A percentile compares a stretch with the other conserved stretches of the same genome.
These are phyloP conservation scores for Mormyrus iriodes DNA, from an alignment of 2,113 vertebrate species.

Conservation along the genomic window DNA sequence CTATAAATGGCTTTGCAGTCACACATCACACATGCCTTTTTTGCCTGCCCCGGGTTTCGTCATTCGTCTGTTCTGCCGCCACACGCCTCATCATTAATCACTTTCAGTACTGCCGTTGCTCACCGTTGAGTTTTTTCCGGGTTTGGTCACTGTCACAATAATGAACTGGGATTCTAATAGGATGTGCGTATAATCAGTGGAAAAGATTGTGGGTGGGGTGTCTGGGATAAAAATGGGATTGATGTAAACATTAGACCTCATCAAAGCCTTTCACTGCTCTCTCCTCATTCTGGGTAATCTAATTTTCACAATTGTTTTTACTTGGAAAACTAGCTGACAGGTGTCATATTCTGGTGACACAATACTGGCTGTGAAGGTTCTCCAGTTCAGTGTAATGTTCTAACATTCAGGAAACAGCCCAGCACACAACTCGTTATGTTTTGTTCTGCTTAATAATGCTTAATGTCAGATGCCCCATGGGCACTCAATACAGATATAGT, in stretches of 20 bases:
- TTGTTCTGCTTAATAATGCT: neutral
- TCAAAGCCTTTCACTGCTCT: neutral
- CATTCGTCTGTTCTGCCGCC: neutral
- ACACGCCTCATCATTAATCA: neutral
- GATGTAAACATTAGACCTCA: neutral
- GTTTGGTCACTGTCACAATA: neutral
- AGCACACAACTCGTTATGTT: neutral
- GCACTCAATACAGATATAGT: neutral
- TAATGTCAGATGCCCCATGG: neutral
- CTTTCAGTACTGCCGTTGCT: neutral
- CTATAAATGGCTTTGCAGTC: slow-evolving; percentile 44
- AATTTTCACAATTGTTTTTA: neutral
- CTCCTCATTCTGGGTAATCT: neutral
- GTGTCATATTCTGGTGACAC: neutral
- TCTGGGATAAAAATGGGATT: neutral
- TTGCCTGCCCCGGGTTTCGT: neutral
- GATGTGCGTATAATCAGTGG: neutral
- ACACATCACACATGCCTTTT: slow-evolving; percentile 44
- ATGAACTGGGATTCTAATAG: neutral
- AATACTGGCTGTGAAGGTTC: neutral
- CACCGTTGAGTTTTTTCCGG: neutral
- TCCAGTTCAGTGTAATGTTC: neutral
- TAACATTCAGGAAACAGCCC: neutral
- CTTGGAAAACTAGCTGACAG: neutral
- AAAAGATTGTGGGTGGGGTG: neutral